Conservation (phyloP, 2,888 invertebrate species). For the Eristalinus sepulchralis region DNA sequence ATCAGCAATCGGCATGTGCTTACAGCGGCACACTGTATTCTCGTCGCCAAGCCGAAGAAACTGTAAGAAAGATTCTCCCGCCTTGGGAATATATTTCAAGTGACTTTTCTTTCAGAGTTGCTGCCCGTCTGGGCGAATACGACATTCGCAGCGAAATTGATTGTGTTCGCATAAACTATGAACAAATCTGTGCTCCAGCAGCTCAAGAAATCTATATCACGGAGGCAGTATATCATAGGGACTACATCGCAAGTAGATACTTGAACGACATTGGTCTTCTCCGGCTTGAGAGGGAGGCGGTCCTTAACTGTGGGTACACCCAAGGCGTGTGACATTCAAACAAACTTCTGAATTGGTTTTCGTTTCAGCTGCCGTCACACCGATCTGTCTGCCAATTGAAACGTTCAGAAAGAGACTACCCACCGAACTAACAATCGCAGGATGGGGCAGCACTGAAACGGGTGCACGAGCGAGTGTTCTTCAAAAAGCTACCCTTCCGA, state of each 20-base stretch:
- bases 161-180: neutral
- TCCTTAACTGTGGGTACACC: slow-evolving; percentile 72
- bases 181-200: slow-evolving; percentile 77
- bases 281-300: slow-evolving; percentile 76
- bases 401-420: no score
- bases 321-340: no score
- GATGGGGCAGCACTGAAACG: slow-evolving; percentile 76
- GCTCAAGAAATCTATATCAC: slow-evolving; percentile 78
- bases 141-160: no score
- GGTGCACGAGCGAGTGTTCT: slow-evolving; percentile 72
- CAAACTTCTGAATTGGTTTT: no score
- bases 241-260: slow-evolving; percentile 79
- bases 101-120: no score
- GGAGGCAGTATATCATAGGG: slow-evolving; percentile 81
- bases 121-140: no score
- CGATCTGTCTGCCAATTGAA: slow-evolving; percentile 76
- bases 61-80: no score
- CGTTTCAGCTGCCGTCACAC: slow-evolving; percentile 74
- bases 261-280: slow-evolving; percentile 84
- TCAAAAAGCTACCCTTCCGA: slow-evolving; percentile 73
- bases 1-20: neutral
- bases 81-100: no score
- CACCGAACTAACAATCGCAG: slow-evolving; percentile 71
- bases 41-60: no score
- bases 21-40: no score